These are phyloP conservation scores for Perizoma affinitatum DNA, from an alignment of 2,888 invertebrate species.

Conservation along the genomic window DNA sequence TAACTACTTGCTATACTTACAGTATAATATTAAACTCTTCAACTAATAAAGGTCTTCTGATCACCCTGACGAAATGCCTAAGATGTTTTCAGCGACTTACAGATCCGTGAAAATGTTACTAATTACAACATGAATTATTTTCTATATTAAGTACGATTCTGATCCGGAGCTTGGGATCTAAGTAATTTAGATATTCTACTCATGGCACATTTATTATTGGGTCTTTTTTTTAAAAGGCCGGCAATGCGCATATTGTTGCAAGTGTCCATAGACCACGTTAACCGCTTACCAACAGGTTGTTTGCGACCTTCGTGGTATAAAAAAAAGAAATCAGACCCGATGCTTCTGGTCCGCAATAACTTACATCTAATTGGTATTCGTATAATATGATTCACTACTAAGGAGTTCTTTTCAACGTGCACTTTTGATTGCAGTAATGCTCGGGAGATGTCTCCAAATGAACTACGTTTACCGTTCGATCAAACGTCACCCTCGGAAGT, in stretches of 20 bases:
- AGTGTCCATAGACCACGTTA: no score
- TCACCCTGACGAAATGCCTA: no score
- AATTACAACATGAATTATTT: no score
- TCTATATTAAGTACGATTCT: background rate
- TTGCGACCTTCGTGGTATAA: no score
- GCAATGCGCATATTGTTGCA: no score
- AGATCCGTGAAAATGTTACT: no score
- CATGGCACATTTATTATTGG: conserved; percentile 39
- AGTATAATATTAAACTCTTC: no score
- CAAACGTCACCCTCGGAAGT: conserved; percentile 79
- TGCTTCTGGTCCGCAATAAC: conserved; percentile 68
- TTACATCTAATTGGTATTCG: conserved; percentile 47
- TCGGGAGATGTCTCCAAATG: conserved; percentile 67
- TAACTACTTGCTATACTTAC: no score
- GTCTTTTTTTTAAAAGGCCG: no score
- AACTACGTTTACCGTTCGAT: conserved; percentile 72
- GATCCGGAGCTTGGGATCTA: conserved; percentile 7
- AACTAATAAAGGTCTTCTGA: no score
- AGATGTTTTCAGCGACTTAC: no score
- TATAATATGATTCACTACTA: conserved; percentile 44
- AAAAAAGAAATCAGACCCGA: conserved; percentile 55
- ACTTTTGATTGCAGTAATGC: conserved; percentile 56
- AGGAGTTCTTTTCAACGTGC: conserved; percentile 49
- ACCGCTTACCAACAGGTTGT: no score
- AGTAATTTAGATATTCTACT: conserved; percentile 29